Conservation (phyloP, 2,797 vertebrate genomes). For the Apodemus agrarius region DNA sequence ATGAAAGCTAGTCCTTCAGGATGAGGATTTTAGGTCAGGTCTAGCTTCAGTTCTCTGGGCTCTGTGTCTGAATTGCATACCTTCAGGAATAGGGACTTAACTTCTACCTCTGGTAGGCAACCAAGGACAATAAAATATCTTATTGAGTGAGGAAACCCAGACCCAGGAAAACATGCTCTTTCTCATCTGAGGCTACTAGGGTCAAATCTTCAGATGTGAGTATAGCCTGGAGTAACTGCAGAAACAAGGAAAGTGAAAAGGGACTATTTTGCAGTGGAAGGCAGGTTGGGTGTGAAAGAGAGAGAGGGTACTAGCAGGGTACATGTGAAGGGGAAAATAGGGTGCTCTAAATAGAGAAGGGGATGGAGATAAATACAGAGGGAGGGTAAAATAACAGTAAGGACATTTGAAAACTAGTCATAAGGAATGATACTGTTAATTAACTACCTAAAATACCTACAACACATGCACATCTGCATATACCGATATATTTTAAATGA, state of each 20-base stretch:
- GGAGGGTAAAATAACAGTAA: background rate
- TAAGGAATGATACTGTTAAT: background rate
- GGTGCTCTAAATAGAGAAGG: background rate
- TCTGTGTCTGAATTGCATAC: background rate
- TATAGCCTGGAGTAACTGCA: background rate
- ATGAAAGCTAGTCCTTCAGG: background rate
- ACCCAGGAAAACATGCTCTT: background rate
- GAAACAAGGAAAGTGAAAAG: background rate
- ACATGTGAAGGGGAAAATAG: background rate
- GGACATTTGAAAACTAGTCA: background rate
- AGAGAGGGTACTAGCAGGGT: background rate
- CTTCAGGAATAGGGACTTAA: background rate
- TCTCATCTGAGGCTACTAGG: background rate
- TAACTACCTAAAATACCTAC: background rate
- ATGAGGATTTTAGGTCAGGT: background rate
- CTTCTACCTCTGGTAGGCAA: background rate
- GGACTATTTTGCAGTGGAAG: background rate
- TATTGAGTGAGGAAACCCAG: background rate
- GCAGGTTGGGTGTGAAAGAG: background rate
- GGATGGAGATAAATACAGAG: background rate
- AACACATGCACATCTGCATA: background rate
- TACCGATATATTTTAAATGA: background rate
- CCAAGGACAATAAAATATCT: background rate
- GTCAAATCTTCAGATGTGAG: background rate
- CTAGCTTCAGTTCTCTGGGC: background rate